Evolutionary conservation across 2,888 invertebrate species (phyloP), one percentile per base, ranked within the genome.

Genomic region (Harmothoe impar): DNA sequence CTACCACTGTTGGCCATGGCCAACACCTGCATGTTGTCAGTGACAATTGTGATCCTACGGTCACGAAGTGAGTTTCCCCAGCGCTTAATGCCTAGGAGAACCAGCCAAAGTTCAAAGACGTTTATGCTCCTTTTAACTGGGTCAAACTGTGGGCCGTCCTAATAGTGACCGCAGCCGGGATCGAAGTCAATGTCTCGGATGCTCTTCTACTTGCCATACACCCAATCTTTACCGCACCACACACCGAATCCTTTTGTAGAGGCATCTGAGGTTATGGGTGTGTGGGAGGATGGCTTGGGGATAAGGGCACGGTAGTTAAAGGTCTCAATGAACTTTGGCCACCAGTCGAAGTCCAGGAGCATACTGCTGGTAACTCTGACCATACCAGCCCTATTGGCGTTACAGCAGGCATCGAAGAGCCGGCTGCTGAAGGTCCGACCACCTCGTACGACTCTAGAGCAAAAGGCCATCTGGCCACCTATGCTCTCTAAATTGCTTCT

Each of bases 71-170:
- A 35, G 17, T 25, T 12, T 10, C 81, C 81, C 81, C 81, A 81
- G 17, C 81, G 81, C n/a, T 23, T 81, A 17, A 31, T 35, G 15
- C 81, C 81, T 7, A 81, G 15, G 17, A 81, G 5, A 5, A 81
- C 81, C 43, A 33, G 81, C 81, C 81, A 81, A 31, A 81, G 31
- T 33, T 81, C 81, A 17, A 31, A 81, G 17, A 81, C 81, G 33
- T 81, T 81, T 20, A 81, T 81, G n/a, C 31, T 81, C 15, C 7
- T 10, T 10, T 52, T 15, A 15, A 52, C 10, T 52, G 17, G 10
- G 17, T 52, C 12, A 52, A 17, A 15, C 10, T 52, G 7, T 72
- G 72, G 72, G n/a, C n/a, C n/a, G n/a, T n/a, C n/a, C n/a, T n/a
- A n/a, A n/a, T n/a, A n/a, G n/a, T n/a, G n/a, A n/a, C n/a, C n/a